Conservation (phyloP, 2,888 invertebrate genomes). For the Cabera pusaria region DNA sequence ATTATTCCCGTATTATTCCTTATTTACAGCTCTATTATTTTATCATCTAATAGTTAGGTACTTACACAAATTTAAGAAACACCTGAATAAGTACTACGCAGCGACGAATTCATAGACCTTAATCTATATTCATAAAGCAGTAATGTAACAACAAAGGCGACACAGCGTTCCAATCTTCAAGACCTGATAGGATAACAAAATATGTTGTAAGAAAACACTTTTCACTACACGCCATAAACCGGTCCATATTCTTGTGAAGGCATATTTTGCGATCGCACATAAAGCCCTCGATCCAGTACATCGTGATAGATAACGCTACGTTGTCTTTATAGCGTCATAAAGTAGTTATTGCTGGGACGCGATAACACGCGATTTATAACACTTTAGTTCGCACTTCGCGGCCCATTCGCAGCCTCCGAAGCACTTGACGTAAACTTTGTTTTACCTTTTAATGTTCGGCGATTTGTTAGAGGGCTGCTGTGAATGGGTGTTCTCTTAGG, state of each 20-base stretch:
- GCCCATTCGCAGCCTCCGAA: conserved; percentile 34
- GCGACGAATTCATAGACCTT: too few species aligned
- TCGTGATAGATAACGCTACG: conserved; percentile 53
- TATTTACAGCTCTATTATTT: too few species aligned
- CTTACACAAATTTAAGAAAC: too few species aligned
- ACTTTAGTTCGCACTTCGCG: conserved; percentile 51
- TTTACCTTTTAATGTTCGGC: too few species aligned
- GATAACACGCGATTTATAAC: conserved; percentile 73
- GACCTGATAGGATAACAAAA: not conserved
- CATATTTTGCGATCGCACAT: conserved; percentile 20
- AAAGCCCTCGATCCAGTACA: conserved; percentile 33
- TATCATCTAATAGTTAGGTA: too few species aligned
- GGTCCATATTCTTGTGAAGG: conserved; percentile 9
- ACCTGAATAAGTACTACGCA: too few species aligned
- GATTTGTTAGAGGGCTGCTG: too few species aligned
- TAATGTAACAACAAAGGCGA: too few species aligned
- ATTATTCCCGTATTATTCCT: too few species aligned
- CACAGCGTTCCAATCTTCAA: too few species aligned
- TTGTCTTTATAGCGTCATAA: conserved; percentile 68
- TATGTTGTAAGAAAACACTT: conserved; percentile 4
- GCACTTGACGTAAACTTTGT: conserved; percentile 40
- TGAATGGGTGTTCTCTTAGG: too few species aligned
- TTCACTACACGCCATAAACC: conserved; percentile 19
- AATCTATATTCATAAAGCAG: too few species aligned
- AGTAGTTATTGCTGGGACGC: conserved; percentile 65